Conservation (phyloP, 2,797 vertebrate genomes). For the Anguilla anguilla region DNA sequence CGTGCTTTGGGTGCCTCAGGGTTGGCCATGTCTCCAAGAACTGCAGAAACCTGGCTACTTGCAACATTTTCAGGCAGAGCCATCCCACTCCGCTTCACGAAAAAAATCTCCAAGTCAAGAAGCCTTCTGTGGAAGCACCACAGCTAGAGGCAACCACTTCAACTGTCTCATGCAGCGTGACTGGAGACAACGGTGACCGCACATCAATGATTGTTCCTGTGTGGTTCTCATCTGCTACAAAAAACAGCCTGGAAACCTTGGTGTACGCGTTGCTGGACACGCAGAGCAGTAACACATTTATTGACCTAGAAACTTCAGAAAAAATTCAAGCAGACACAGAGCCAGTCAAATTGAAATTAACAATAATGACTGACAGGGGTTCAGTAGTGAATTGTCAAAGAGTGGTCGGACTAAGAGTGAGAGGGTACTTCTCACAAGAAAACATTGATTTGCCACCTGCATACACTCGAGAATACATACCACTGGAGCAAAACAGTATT, state of each 20-base stretch:
- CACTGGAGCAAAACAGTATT: conserved; percentile 33
- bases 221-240: conserved; percentile 31
- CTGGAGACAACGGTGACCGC: not conserved
- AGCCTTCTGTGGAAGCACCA: not conserved
- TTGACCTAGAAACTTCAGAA: conserved; percentile 29
- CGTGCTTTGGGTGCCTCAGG: conserved; percentile 44
- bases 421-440: conserved; percentile 31
- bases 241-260: conserved; percentile 23
- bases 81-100: conserved; percentile 33
- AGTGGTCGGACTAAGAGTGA: conserved; percentile 25
- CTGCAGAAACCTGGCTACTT: conserved; percentile 34
- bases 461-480: conserved; percentile 39
- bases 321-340: conserved; percentile 35
- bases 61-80: conserved; percentile 35
- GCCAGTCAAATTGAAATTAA: conserved; percentile 37
- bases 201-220: conserved; percentile 45
- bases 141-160: not conserved
- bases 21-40: conserved; percentile 26
- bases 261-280: conserved; percentile 35
- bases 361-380: conserved; percentile 37
- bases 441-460: conserved; percentile 30
- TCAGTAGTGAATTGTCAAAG: conserved; percentile 35
- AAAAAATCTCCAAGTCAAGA: not conserved
- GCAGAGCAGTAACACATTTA: conserved; percentile 40
- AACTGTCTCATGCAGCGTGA: conserved; percentile 22